Percentiles rank a stretch among this genome's conserved stretches.
These are phyloP conservation scores for Periophthalmus modestus DNA, from an alignment of 2,113 vertebrate genomes.

Conservation along the genomic window DNA sequence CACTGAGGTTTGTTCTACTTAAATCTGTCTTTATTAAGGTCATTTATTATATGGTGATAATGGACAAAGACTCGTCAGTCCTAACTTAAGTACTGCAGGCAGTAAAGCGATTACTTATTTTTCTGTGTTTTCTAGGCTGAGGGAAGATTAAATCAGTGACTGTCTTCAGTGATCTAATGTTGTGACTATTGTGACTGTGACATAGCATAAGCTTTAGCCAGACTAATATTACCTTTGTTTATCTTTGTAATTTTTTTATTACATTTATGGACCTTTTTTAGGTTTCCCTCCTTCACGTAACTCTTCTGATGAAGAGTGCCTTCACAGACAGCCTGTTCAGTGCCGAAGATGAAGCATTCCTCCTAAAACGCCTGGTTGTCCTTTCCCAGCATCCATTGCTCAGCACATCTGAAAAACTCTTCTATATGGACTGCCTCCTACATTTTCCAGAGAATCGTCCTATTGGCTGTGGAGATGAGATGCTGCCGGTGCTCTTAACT, in stretches of 20 bases:
- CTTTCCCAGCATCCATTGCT: slow-evolving; percentile 85
- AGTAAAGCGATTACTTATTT: background rate
- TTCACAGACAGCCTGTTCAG: slow-evolving; percentile 91
- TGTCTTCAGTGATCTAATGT: background rate
- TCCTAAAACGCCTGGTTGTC: slow-evolving; percentile 81
- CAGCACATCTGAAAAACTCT: slow-evolving; percentile 74
- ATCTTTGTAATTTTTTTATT: background rate
- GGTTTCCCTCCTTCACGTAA: slow-evolving; percentile 79
- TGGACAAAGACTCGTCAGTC: background rate
- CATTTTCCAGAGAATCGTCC: slow-evolving; percentile 90
- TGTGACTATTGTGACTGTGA: no score
- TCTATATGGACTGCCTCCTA: slow-evolving; percentile 85
- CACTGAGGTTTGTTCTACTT: slow-evolving; percentile 57
- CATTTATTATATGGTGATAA: background rate
- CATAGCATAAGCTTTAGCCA: background rate
- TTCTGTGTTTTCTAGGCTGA: background rate
- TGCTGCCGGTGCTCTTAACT: slow-evolving; percentile 80
- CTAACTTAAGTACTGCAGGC: background rate
- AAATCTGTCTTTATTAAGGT: background rate
- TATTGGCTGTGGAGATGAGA: slow-evolving; percentile 78
- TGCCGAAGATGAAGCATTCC: slow-evolving; percentile 82
- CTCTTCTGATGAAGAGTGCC: slow-evolving; percentile 83
- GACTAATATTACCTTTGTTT: background rate
- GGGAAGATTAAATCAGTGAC: background rate
- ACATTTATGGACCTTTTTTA: slow-evolving; percentile 6